Base-by-base conservation (phyloP, 2,113 vertebrate genomes). In the Rhinopomastus cyanomelas region DNA sequence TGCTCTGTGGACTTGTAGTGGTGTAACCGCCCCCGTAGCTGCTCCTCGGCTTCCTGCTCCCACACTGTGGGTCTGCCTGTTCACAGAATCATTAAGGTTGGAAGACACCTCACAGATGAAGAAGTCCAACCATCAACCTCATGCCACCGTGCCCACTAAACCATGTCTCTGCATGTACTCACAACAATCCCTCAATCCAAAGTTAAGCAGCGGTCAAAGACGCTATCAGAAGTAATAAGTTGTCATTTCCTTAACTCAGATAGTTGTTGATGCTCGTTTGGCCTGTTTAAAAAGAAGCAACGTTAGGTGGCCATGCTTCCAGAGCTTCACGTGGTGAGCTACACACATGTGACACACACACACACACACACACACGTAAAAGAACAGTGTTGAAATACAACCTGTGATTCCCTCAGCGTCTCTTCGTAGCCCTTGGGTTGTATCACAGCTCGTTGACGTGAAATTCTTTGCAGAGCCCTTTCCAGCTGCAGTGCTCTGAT, bases 201-300 rank as follows among this genome's bases (percentile, higher is more conserved):
- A 87, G 89, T 65, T 53, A 74, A 42, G 85, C 14, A 57, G 72
- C 87, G 91, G 81, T 91, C 92, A 57, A 29, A 53, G 71, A 75
- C 90, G 59, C 62, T 65, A n/a, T 78, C 85, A 64, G 53, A 88
- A 84, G 65, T 53, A 81, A 61, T 81, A 88, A 65, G 51, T 67
- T 94, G 79, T 59, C 34, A 0, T 71, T 89, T 53, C 55, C 51
- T 92, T 76, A 64, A 77, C 85, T 89, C 64, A 81, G 85, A 61
- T 59, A 85, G 49, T 71, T 11, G 39, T 11, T 91, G 39, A 71
- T 91, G 80, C 76, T 88, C 89, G 82, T 83, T 92, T 85, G 68
- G 25, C 52, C 81, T 61, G 29, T 53, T 89, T 60, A 4, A 60
- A 88, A 89, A 19, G 30, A 69, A 56, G 44, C 65, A 85, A 12